Percentiles rank a stretch among this genome's conserved stretches.
phyloP scores from a whole-genome alignment of 2,888 invertebrate species.

The Dryadula phaetusa region DNA sequence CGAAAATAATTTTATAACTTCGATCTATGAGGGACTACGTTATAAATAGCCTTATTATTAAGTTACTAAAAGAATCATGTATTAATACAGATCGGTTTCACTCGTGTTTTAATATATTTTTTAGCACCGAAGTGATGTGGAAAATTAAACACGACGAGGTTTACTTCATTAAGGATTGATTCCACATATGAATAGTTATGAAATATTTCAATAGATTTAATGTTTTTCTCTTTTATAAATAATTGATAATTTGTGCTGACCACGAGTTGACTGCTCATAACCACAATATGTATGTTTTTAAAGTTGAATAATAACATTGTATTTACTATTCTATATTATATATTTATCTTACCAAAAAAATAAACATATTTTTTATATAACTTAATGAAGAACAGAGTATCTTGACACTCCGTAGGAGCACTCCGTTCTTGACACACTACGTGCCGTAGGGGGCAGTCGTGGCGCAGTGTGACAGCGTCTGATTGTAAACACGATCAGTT shows the following conservation, averaged over 20 bases:
- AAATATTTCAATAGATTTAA: not conserved
- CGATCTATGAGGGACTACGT: too few species aligned
- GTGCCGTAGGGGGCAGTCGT: too few species aligned
- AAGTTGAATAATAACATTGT: not conserved
- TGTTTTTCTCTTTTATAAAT: not conserved
- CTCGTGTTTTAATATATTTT: not conserved
- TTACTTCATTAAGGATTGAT: conserved; percentile 10
- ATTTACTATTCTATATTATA: not conserved
- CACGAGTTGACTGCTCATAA: not conserved
- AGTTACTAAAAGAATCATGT: too few species aligned
- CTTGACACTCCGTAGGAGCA: too few species aligned
- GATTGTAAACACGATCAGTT: too few species aligned
- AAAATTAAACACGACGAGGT: conserved; percentile 1
- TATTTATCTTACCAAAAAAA: too few species aligned
- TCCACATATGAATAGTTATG: conserved; percentile 7
- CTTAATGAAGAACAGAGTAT: too few species aligned
- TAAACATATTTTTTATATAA: too few species aligned
- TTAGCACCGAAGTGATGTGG: not conserved
- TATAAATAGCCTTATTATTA: too few species aligned
- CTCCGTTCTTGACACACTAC: too few species aligned
- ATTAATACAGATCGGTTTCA: not conserved
- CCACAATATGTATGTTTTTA: not conserved
- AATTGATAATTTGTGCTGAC: not conserved
- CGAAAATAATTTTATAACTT: too few species aligned
- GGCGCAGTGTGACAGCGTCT: too few species aligned